A percentile compares a stretch with the other conserved stretches of the same genome.
Conservation (phyloP, 2,797 vertebrate genomes). For the Chelmon rostratus region DNA sequence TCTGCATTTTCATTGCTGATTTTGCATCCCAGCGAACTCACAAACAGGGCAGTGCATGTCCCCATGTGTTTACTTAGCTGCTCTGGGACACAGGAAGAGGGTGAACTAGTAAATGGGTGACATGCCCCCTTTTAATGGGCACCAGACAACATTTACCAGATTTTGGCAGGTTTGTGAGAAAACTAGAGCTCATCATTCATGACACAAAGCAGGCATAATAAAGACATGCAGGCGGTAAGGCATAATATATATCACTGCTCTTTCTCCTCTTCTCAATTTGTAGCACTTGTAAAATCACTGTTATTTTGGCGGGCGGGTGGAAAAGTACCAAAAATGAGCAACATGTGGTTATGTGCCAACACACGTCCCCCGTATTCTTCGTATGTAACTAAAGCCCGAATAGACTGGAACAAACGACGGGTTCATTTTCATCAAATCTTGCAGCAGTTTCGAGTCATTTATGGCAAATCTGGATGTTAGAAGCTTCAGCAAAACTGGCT, state of each 20-base stretch:
- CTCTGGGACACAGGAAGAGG: slow-evolving; percentile 17
- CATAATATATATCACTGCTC: background rate
- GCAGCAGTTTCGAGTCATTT: too few relatives aligned
- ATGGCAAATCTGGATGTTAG: fast-evolving
- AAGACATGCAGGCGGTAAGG: background rate
- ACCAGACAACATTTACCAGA: slow-evolving; percentile 23
- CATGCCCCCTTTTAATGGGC: slow-evolving; percentile 28
- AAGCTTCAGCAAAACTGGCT: background rate
- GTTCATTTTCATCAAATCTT: background rate
- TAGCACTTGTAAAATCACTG: background rate
- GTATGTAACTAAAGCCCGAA: background rate
- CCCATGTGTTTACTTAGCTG: background rate
- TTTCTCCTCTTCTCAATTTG: background rate
- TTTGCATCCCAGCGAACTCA: background rate
- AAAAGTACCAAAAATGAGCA: slow-evolving; percentile 3
- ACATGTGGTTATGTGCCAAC: background rate
- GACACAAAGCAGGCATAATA: background rate
- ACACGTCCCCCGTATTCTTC: background rate
- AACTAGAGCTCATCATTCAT: background rate
- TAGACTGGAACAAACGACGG: background rate
- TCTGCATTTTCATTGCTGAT: background rate
- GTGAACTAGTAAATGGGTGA: background rate
- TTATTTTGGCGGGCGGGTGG: background rate
- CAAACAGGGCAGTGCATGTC: background rate
- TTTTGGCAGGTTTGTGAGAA: background rate